These are phyloP conservation scores for Stigmatopora nigra DNA, from an alignment of 2,113 vertebrate species.

Conservation along the genomic window DNA sequence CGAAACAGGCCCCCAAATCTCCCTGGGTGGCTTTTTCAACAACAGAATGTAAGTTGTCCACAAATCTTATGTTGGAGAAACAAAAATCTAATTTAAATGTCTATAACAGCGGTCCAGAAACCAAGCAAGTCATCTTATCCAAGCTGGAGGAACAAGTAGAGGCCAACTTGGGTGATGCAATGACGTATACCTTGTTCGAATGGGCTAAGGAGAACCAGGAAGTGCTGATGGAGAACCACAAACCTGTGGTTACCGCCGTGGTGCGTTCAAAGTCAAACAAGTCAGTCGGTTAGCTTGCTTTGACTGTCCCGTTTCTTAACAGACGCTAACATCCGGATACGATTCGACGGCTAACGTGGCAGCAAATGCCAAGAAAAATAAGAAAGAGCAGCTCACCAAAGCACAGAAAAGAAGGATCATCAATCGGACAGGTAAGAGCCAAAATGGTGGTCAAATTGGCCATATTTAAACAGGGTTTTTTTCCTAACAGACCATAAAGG, in stretches of 20 bases:
- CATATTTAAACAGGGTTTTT: too few relatives aligned
- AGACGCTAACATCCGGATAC: slow-evolving; percentile 74
- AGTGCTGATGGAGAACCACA: slow-evolving; percentile 88
- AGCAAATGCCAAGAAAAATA: slow-evolving; percentile 84
- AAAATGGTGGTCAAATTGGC: too few relatives aligned
- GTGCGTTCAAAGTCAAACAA: slow-evolving; percentile 56
- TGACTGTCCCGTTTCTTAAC: slow-evolving; percentile 13
- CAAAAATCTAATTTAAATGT: background rate
- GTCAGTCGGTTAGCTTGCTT: background rate
- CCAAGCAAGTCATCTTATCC: slow-evolving; percentile 80
- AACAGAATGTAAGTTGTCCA: slow-evolving; percentile 81
- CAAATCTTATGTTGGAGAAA: background rate
- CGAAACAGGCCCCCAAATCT: slow-evolving; percentile 82
- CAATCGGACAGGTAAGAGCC: slow-evolving; percentile 79
- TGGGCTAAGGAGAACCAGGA: slow-evolving; percentile 95
- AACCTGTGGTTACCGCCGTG: slow-evolving; percentile 69
- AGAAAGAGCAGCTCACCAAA: slow-evolving; percentile 96
- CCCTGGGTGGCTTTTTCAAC: slow-evolving; percentile 93
- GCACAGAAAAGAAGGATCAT: slow-evolving; percentile 90
- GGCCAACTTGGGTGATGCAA: slow-evolving; percentile 85
- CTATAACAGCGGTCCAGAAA: slow-evolving; percentile 69
- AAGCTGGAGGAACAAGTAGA: slow-evolving; percentile 86
- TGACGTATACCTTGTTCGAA: slow-evolving; percentile 96
- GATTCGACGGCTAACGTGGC: slow-evolving; percentile 50
- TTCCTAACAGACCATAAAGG: slow-evolving; percentile 81